Evolutionary conservation across 2,113 vertebrate species (phyloP), one percentile per base, ranked within the genome.

Genomic region (Anolis carolinensis): DNA sequence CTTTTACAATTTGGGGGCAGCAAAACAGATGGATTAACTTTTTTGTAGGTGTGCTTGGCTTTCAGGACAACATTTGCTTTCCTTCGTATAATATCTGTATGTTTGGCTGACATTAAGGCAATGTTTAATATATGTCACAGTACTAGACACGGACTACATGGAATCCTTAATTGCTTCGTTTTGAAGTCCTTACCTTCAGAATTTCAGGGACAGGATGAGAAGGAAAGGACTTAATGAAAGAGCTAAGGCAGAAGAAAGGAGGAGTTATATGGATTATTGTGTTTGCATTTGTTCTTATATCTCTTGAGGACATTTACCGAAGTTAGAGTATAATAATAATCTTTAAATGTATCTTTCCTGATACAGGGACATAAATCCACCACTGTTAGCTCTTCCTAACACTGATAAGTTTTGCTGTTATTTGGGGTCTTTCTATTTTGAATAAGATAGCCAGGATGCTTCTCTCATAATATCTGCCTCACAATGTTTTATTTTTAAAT

Each of bases 1-100:
- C 71, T 93, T 94, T 93, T 92, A 88, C 88, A 86, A 65, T 73
- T 82, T 67, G 27, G 79, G 32, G 87, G 67, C 32, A 81, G 79
- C 79, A 67, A 74, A 86, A 86, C 79, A 81, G 62, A 81, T 75
- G 78, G 72, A 86, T 81, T 81, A 81, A 86, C 62, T 50, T 74
- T 78, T 70, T 44, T 75, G 63, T 55, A 14, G 16, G 59, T 30
- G 68, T 36, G n/a, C 36, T 39, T 83, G 39, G 25, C 81, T 79
- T 73, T 63, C 25, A 36, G 34, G 55, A 84, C n/a, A n/a, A 65
- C 23, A 36, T 67, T 86, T 20, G 16, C 65, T 10, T 72, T 55
- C n/a, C 14, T 55, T 71, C 2, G 2, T 59, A 32, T 32, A 78
- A 68, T 72, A 23, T 8, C 5, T 6, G 34, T 65, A 10, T 3